Base-by-base conservation (phyloP, 2,888 invertebrate species). In the Vandiemenella viatica region DNA sequence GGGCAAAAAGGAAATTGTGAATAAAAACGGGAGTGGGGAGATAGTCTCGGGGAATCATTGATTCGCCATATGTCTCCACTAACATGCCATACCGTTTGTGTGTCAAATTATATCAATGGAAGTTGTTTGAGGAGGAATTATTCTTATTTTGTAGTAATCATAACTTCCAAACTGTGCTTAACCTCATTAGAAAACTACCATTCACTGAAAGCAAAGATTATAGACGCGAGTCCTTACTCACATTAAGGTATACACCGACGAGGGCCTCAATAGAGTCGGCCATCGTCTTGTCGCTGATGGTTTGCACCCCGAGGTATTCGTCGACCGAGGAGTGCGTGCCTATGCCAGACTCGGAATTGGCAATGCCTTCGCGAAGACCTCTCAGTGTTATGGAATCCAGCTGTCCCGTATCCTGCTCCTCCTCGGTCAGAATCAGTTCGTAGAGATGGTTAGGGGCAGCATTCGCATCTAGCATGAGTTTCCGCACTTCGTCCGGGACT, bases 211-310 rank as follows among this genome's bases (percentile, higher is more conserved):
- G n/a, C n/a, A n/a, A n/a, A n/a, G n/a, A n/a, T n/a, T n/a, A n/a
- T n/a, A n/a, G n/a, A n/a, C n/a, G n/a, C n/a, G n/a, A n/a, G n/a
- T n/a, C 16, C 10, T 21, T 16, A n/a, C 47, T 37, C 8, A 53
- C 53, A 47, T 51, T 38, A 4, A 53, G 73, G 62, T 85, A 85
- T 3, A 75, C 77, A 0, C 90, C 90, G 45, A 92, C 78, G 3
- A 95, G 64, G 0, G 92, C 84, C 67, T 95, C 93, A 2, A 90
- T 81, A 53, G 77, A 75, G 66, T 95, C 93, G 0, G 93, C 84
- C 4, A 86, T 66, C 45, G 73, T 66, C 74, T 89, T 81, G 61
- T 80, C 77, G 0, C 69, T 57, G 13, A 80, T 63, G 13, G 64
- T 64, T 54, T 74, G 73, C 22, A 65, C 57, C 10, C 67, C 66